Conservation (phyloP, 1,140 invertebrate species). For the Cydia pomonella region DNA sequence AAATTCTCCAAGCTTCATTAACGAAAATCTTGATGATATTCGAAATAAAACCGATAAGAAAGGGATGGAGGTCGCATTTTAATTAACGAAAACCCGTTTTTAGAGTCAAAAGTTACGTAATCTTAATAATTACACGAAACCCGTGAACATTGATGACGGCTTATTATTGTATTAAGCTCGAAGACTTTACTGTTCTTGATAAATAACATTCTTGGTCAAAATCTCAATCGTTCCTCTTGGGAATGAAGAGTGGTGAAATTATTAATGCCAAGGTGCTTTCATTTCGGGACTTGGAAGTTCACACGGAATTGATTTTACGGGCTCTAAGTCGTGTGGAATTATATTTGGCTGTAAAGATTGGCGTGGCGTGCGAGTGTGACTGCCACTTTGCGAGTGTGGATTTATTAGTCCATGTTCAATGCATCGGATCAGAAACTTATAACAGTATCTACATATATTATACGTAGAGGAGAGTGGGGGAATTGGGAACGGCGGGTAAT, state of each 20-base stretch:
- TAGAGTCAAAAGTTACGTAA: not conserved
- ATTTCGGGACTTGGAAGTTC: constrained; percentile 37
- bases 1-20: too few relatives aligned
- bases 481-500: too few relatives aligned
- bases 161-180: not conserved
- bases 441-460: too few relatives aligned
- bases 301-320: constrained; percentile 50
- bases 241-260: not conserved
- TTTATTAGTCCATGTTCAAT: not conserved
- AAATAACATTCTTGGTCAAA: constrained; percentile 2
- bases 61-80: not conserved
- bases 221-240: not conserved
- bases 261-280: constrained; percentile 26
- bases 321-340: constrained; percentile 37
- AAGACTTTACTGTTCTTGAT: not conserved
- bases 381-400: not conserved
- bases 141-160: not conserved
- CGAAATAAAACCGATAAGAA: not conserved
- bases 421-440: too few relatives aligned
- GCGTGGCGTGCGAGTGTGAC: constrained; percentile 45
- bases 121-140: constrained; percentile 8
- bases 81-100: constrained; percentile 1
- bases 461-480: too few relatives aligned
- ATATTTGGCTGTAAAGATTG: constrained; percentile 45
- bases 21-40: not conserved